Conservation (phyloP, 2,113 vertebrate species). For the Pristiophorus japonicus region DNA sequence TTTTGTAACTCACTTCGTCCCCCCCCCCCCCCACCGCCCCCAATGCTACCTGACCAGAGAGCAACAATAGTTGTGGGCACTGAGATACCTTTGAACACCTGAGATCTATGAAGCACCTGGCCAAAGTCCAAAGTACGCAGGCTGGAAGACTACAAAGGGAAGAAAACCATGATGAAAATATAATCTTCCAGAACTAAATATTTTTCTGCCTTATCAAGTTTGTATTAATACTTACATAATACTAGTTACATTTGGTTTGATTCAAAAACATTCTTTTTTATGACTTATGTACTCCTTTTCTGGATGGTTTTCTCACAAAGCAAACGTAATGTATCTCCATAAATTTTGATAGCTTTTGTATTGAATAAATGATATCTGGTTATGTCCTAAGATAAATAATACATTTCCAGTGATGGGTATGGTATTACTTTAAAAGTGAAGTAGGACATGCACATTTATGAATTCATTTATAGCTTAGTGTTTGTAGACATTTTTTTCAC, state of each 20-base stretch:
- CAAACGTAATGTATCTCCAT: conserved; percentile 42
- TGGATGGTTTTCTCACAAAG: background rate
- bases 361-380: conserved; percentile 55
- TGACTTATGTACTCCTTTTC: conserved; percentile 3
- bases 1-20: background rate
- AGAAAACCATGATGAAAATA: background rate
- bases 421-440: conserved; percentile 47
- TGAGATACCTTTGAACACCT: background rate
- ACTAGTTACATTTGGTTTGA: background rate
- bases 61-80: background rate
- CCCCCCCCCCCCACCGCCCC: background rate
- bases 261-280: background rate
- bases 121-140: background rate
- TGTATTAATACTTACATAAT: background rate
- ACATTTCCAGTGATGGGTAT: conserved; percentile 55
- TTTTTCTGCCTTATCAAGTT: background rate
- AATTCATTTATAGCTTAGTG: conserved; percentile 48
- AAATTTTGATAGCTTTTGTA: conserved; percentile 44
- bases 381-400: conserved; percentile 53
- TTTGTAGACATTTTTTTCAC: background rate
- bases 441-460: conserved; percentile 45
- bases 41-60: background rate
- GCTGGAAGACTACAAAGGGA: background rate
- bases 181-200: background rate
- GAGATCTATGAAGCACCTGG: background rate